Percentiles rank a stretch among this genome's conserved stretches.
phyloP scores from a whole-genome alignment of 1,140 invertebrate genomes.

The Bombus balteatus region DNA sequence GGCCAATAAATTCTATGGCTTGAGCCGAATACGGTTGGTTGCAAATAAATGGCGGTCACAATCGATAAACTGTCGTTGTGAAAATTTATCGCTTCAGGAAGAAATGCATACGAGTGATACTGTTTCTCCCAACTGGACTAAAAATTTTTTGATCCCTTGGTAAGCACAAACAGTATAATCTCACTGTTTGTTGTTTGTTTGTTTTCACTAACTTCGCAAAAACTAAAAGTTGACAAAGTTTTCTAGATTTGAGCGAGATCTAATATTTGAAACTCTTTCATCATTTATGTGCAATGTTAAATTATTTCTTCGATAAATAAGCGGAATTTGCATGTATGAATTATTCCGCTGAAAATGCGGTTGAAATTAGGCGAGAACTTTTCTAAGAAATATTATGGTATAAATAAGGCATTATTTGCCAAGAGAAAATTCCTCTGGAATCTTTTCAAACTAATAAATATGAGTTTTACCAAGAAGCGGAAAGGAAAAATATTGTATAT shows the following conservation, averaged over 20 bases:
- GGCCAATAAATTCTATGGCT: conserved; percentile 42
- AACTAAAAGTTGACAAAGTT: background rate
- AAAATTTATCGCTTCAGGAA: conserved; percentile 56
- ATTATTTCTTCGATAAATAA: background rate
- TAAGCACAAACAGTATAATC: background rate
- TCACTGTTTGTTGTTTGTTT: background rate
- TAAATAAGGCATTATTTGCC: background rate
- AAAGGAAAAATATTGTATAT: background rate
- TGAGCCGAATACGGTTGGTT: background rate
- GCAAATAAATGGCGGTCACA: conserved; percentile 3
- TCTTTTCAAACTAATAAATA: background rate
- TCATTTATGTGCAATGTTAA: background rate
- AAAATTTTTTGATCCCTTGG: background rate
- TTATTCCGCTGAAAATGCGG: conserved; percentile 22
- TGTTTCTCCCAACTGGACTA: background rate
- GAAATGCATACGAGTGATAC: conserved; percentile 24
- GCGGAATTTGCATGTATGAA: conserved; percentile 29
- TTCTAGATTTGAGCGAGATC: background rate
- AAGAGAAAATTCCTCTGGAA: background rate
- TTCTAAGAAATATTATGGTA: background rate
- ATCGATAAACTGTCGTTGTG: conserved; percentile 34
- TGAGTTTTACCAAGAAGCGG: background rate
- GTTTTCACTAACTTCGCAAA: background rate
- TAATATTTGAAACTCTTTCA: background rate
- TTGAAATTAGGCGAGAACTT: conserved; percentile 1